Percentiles rank a stretch among this genome's conserved stretches.
Conservation (phyloP, 2,113 vertebrate species). For the Phyllostomus discolor region DNA sequence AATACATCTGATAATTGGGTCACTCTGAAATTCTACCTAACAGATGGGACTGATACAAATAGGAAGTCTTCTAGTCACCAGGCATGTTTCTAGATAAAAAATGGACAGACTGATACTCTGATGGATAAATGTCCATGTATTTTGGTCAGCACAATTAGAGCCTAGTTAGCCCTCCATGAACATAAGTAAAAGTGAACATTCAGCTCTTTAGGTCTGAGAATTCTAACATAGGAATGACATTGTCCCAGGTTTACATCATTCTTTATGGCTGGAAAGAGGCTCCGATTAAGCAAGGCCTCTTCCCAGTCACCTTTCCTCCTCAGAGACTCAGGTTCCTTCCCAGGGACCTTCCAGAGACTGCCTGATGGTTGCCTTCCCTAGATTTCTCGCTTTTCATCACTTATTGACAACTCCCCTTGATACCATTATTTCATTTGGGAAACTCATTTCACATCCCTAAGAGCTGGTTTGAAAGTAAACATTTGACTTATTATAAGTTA, state of each 20-base stretch:
- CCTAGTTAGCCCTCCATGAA: background rate
- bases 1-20: background rate
- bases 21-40: background rate
- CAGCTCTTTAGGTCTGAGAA: background rate
- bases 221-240: background rate
- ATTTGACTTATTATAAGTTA: background rate
- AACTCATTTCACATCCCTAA: background rate
- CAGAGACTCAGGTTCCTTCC: too few relatives aligned
- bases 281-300: background rate
- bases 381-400: background rate
- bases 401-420: background rate
- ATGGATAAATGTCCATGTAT: background rate
- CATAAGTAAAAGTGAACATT: background rate
- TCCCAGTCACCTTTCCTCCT: background rate
- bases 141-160: background rate
- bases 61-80: background rate
- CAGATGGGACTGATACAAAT: background rate
- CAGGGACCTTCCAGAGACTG: background rate
- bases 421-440: background rate
- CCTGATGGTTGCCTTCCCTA: background rate
- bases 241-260: accelerated
- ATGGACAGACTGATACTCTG: background rate
- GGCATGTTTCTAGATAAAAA: background rate
- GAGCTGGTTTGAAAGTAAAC: background rate
- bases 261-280: background rate